Evolutionary conservation across 2,113 vertebrate genomes (phyloP).

Genomic region (Xenopus borealis): DNA sequence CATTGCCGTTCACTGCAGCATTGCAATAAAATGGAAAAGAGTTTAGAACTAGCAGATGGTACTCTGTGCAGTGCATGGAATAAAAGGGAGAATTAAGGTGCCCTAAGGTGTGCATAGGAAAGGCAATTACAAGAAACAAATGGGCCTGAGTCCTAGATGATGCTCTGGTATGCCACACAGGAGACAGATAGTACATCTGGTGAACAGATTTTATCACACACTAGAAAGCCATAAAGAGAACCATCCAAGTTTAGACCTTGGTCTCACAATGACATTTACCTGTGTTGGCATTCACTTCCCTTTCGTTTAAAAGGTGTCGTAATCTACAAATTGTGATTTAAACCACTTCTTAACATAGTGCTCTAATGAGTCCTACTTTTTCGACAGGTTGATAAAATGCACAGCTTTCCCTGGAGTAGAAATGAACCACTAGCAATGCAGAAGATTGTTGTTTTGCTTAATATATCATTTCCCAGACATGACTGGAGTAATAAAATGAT

Average conservation of each 20-base stretch:
- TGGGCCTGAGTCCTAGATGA: slow-evolving; percentile 87
- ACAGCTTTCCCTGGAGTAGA: slow-evolving; percentile 55
- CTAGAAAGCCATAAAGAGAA: slow-evolving; percentile 75
- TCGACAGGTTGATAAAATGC: slow-evolving; percentile 53
- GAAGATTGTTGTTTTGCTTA: slow-evolving; percentile 56
- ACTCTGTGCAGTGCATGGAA: slow-evolving; percentile 93
- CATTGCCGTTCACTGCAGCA: slow-evolving; percentile 57
- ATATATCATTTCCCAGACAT: slow-evolving; percentile 59
- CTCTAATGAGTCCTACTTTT: slow-evolving; percentile 57
- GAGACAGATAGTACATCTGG: slow-evolving; percentile 86
- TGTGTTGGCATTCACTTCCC: slow-evolving; percentile 72
- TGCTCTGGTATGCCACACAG: slow-evolving; percentile 78
- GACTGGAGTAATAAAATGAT: slow-evolving; percentile 63
- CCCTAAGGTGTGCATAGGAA: slow-evolving; percentile 92
- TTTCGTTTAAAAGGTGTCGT: slow-evolving; percentile 75
- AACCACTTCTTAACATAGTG: slow-evolving; percentile 68
- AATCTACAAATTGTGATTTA: slow-evolving; percentile 76
- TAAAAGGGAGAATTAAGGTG: slow-evolving; percentile 96
- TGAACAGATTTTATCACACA: slow-evolving; percentile 77
- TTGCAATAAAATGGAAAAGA: slow-evolving; percentile 70
- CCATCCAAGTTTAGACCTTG: slow-evolving; percentile 63
- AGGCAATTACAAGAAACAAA: slow-evolving; percentile 98
- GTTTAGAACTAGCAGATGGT: slow-evolving; percentile 91
- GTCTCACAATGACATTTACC: slow-evolving; percentile 73
- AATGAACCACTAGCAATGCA: slow-evolving; percentile 50